These are phyloP conservation scores for Palythoa heliodiscus DNA, from an alignment of 92 coral and sea anemone genomes.

Conservation along the genomic window DNA sequence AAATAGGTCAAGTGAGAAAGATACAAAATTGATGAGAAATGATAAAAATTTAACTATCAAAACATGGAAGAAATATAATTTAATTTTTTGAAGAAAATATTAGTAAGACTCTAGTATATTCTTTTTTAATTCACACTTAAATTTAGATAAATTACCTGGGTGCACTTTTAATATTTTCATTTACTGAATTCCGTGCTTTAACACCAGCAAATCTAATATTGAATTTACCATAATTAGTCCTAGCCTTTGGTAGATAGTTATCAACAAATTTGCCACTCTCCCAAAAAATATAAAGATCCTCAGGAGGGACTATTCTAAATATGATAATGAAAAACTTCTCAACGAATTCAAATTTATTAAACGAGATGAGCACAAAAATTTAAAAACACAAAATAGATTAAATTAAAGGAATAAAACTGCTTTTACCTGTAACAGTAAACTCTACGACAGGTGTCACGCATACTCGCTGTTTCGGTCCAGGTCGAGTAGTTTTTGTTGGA, in stretches of 20 bases:
- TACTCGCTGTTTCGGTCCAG: neutral
- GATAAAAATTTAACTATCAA: neutral
- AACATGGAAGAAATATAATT: neutral
- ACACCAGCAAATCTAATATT: too few species aligned
- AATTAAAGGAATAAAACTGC: neutral
- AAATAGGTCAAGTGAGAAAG: neutral
- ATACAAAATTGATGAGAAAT: neutral
- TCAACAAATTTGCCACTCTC: neutral
- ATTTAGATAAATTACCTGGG: conserved; percentile 10
- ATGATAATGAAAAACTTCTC: conserved; percentile 1
- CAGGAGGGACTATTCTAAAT: conserved; percentile 3
- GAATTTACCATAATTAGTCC: too few species aligned
- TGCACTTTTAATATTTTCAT: conserved; percentile 8
- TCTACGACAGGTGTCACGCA: neutral
- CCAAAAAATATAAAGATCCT: neutral
- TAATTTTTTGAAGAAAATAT: too few species aligned
- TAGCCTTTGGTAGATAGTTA: conserved; percentile 11
- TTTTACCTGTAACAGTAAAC: neutral
- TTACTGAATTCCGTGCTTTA: conserved; percentile 4
- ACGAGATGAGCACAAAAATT: neutral
- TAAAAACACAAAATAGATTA: neutral
- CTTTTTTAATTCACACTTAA: neutral
- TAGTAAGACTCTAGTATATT: too few species aligned
- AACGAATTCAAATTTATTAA: neutral
- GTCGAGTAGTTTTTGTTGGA: conserved; percentile 3